Base-by-base conservation (phyloP, 1,140 invertebrate species). In the Parapsyche elsis region DNA sequence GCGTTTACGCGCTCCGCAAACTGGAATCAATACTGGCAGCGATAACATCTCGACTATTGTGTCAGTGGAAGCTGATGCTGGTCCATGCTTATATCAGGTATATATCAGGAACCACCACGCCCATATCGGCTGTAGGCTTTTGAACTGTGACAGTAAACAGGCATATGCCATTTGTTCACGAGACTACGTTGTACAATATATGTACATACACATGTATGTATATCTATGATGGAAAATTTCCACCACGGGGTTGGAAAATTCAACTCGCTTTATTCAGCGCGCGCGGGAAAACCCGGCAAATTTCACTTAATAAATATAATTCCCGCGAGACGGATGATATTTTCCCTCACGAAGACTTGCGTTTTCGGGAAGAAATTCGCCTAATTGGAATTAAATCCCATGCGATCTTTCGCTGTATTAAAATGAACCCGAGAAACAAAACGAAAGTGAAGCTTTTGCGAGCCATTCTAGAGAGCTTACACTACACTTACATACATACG, bases 251-350 rank as follows among this genome's bases (percentile, higher is more conserved):
- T 5, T 2, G 16, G 49, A 53, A 53, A 53, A 53, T 12, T 53
- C 49, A 16, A 53, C 16, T 53, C 16, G 10, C 49, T 53, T 53
- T 38, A 38, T 38, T 10, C 49, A 10, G 10, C 49, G 45, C 45
- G 45, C 45, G 10, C 49, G 49, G 49, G 49, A 53, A 53, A 53
- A 53, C 10, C 49, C 49, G 49, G 49, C 10, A 16, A 2, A 53
- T 53, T 53, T 53, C 49, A 53, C 49, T 53, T 53, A 53, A 53
- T 53, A 53, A 53, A 53, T 53, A 53, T 53, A 53, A 53, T 53
- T 53, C 49, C 10, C 12, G 2, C 12, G 49, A 16, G 49, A 53
- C 49, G 10, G 10, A 53, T 53, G 16, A 53, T 53, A 53, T 53
- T 53, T 53, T 10, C 49, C 49, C 2, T 53, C 16, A 12, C 12